These are phyloP conservation scores for Brachionus rotundiformis DNA, from an alignment of 1,140 invertebrate species.

Conservation along the genomic window DNA sequence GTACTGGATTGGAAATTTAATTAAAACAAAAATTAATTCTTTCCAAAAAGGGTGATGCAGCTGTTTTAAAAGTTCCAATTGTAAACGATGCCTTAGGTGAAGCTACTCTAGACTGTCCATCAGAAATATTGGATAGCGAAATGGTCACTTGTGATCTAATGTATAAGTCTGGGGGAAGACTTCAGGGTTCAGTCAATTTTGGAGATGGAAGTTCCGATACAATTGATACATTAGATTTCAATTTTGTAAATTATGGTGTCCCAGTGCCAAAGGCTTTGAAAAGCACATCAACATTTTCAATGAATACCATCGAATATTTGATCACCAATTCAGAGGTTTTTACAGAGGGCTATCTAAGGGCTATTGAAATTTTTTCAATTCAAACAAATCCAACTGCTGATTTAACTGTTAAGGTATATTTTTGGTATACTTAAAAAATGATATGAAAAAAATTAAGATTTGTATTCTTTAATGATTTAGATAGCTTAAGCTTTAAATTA, in stretches of 20 bases:
- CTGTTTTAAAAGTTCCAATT: background rate
- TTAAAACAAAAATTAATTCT: too few relatives aligned
- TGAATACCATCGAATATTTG: background rate
- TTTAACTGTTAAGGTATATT: background rate
- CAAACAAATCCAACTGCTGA: background rate
- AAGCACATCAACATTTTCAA: background rate
- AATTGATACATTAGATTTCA: background rate
- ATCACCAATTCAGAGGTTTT: conserved; percentile 8
- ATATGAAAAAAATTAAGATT: too few relatives aligned
- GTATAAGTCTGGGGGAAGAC: background rate
- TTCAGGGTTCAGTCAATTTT: background rate
- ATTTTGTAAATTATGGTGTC: background rate
- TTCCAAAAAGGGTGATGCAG: background rate
- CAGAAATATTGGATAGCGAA: background rate
- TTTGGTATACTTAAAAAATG: background rate
- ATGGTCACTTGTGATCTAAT: background rate
- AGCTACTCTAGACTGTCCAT: background rate
- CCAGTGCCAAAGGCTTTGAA: background rate
- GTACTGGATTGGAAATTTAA: background rate
- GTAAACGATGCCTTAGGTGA: background rate
- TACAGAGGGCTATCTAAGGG: background rate
- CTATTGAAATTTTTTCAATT: conserved; percentile 1
- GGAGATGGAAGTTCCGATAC: background rate
- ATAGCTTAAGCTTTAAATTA: too few relatives aligned
- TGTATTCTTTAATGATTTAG: too few relatives aligned